Evolutionary conservation across 2,113 vertebrate genomes (phyloP).

Genomic region (Myotis yumanensis): DNA sequence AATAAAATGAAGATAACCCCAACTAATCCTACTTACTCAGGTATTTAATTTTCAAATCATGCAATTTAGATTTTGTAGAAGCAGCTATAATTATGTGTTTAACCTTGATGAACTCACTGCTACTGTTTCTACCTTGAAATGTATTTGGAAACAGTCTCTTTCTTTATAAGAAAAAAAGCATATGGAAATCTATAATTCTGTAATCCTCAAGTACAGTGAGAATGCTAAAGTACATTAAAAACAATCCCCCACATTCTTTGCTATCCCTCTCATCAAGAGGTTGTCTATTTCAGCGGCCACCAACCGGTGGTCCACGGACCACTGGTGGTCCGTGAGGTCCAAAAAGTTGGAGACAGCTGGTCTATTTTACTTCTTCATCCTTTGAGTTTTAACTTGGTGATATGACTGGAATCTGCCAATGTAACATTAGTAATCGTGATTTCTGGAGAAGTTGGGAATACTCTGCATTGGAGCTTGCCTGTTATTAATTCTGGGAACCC

Average conservation of each 20-base stretch:
- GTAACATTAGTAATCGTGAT: neutral
- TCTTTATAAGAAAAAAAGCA: neutral
- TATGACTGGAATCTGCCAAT: neutral
- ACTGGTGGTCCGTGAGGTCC: too few species aligned
- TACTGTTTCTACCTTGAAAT: neutral
- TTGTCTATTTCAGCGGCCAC: neutral
- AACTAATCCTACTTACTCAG: neutral
- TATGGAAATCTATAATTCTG: neutral
- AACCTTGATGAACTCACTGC: neutral
- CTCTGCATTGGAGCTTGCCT: neutral
- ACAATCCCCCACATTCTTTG: neutral
- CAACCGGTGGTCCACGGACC: too few species aligned
- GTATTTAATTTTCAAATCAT: neutral
- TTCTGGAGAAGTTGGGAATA: neutral
- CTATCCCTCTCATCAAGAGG: neutral
- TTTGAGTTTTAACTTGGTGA: neutral
- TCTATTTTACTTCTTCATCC: neutral
- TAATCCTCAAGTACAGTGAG: neutral
- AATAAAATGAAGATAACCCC: neutral
- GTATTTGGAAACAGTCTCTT: neutral
- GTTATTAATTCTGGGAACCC: neutral
- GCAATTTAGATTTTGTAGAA: neutral
- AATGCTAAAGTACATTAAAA: neutral
- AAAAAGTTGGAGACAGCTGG: too few species aligned
- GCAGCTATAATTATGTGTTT: neutral